Conservation (phyloP, 2,797 vertebrate species). For the Tauraco hartlaubi region DNA sequence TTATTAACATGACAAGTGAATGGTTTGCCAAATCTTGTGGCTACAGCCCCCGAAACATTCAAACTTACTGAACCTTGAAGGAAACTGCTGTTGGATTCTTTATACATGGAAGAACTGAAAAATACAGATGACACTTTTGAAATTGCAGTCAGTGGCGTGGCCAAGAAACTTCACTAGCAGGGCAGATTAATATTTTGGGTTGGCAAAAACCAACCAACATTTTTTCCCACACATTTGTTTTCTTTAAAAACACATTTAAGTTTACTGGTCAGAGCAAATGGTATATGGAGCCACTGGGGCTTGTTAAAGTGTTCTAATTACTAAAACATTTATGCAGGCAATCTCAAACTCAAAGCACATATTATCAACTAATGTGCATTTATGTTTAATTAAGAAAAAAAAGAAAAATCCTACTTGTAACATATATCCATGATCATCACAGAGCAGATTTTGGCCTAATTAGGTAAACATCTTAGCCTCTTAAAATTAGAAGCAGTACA, state of each 20-base stretch:
- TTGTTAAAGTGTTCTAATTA: constrained; percentile 53
- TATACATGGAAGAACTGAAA: constrained; percentile 34
- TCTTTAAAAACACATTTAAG: constrained; percentile 53
- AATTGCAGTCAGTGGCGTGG: neutral
- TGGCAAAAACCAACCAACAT: constrained; percentile 42
- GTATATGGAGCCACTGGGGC: constrained; percentile 48
- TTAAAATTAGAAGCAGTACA: neutral
- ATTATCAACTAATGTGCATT: constrained; percentile 30
- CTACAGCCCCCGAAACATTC: constrained; percentile 46
- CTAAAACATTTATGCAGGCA: constrained; percentile 27
- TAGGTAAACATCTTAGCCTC: neutral
- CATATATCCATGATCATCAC: neutral
- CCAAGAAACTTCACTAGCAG: constrained; percentile 41
- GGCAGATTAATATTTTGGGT: constrained; percentile 36
- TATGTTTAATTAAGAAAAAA: constrained; percentile 25
- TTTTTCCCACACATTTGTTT: constrained; percentile 53
- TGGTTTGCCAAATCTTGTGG: constrained; percentile 56
- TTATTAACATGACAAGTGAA: constrained; percentile 47
- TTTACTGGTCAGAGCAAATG: constrained; percentile 44
- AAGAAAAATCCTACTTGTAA: neutral
- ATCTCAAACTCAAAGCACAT: constrained; percentile 38
- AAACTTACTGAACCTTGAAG: constrained; percentile 58
- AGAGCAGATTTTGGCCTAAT: constrained; percentile 2
- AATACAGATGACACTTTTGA: constrained; percentile 52
- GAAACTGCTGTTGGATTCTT: constrained; percentile 55